phyloP scores from a whole-genome alignment of 30 jellyfish, hydroid and myxozoan genomes.

The Haliclystus octoradiatus region DNA sequence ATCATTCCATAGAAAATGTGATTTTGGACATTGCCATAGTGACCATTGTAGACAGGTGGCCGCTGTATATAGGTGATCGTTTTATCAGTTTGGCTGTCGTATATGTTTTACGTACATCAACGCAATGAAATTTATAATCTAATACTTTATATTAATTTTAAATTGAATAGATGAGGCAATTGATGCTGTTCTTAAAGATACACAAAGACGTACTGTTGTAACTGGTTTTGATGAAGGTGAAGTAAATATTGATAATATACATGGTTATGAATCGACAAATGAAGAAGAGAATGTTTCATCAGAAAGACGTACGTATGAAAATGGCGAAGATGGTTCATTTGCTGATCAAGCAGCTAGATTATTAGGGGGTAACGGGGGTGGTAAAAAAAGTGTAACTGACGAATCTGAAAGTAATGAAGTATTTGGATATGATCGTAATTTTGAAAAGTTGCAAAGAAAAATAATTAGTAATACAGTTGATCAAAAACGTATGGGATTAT shows the following conservation, averaged over 20 bases:
- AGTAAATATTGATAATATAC: constrained; percentile 55
- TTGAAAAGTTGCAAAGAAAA: constrained; percentile 46
- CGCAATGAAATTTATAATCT: too few relatives aligned
- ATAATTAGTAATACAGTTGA: constrained; percentile 38
- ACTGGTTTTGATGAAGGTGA: constrained; percentile 81
- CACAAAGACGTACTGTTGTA: constrained; percentile 83
- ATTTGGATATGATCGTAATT: constrained; percentile 91
- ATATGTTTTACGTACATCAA: too few relatives aligned
- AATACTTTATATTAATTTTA: too few relatives aligned
- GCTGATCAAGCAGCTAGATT: neutral
- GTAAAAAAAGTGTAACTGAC: constrained; percentile 24
- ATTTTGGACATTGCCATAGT: too few relatives aligned
- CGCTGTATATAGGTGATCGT: too few relatives aligned
- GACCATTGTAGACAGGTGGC: too few relatives aligned
- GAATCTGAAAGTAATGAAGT: constrained; percentile 81
- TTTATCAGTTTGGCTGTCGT: too few relatives aligned
- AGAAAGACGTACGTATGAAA: constrained; percentile 14
- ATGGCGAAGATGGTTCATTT: constrained; percentile 15
- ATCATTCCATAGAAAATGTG: too few relatives aligned
- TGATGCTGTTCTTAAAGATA: constrained; percentile 57
- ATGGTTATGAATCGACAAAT: constrained; percentile 57
- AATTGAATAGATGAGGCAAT: constrained; percentile 83
- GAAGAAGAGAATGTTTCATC: constrained; percentile 53
- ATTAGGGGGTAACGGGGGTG: constrained; percentile 5
- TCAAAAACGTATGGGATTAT: constrained; percentile 77